Percentiles rank a stretch among this genome's conserved stretches.
Evolutionary conservation across 2,888 invertebrate genomes (phyloP).

Genomic region (Taenaris catops): DNA sequence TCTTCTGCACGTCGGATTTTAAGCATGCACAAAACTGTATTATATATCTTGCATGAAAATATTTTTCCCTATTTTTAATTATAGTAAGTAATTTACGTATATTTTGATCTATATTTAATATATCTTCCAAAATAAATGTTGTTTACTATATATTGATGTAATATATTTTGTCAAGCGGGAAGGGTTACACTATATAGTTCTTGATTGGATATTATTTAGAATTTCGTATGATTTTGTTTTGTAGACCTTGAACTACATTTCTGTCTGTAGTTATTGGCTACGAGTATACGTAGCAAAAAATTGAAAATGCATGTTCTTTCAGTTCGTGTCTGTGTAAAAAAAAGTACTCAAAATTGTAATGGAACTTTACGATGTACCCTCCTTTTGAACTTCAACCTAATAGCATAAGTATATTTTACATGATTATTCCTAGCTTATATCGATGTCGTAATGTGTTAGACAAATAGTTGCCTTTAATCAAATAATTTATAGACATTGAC

Average conservation of each 20-base stretch:
- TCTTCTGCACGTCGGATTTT: conserved; percentile 43
- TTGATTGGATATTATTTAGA: conserved; percentile 14
- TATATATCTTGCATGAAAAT: conserved; percentile 73
- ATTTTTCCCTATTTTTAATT: conserved; percentile 36
- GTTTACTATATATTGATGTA: conserved; percentile 49
- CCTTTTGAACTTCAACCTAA: conserved; percentile 13
- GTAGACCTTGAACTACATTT: conserved; percentile 13
- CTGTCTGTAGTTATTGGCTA: conserved; percentile 16
- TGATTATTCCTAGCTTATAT: conserved; percentile 46
- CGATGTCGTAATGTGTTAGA: conserved; percentile 65
- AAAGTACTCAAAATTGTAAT: conserved; percentile 12
- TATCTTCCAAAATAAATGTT: conserved; percentile 80
- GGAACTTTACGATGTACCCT: conserved; percentile 16
- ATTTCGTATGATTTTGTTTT: conserved; percentile 13
- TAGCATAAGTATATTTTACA: conserved; percentile 26
- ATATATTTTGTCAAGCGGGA: conserved; percentile 20
- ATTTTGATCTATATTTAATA: conserved; percentile 36
- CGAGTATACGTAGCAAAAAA: conserved; percentile 13
- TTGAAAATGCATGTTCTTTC: conserved; percentile 20
- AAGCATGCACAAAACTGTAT: conserved; percentile 65
- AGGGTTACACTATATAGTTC: conserved; percentile 12
- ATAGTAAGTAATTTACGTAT: conserved; percentile 42
- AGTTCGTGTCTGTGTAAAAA: conserved; percentile 13
- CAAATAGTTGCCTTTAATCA: conserved; percentile 15
- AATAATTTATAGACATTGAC: background rate